These are phyloP conservation scores for Plemyria rubiginata DNA, from an alignment of 2,888 invertebrate genomes.

Conservation along the genomic window DNA sequence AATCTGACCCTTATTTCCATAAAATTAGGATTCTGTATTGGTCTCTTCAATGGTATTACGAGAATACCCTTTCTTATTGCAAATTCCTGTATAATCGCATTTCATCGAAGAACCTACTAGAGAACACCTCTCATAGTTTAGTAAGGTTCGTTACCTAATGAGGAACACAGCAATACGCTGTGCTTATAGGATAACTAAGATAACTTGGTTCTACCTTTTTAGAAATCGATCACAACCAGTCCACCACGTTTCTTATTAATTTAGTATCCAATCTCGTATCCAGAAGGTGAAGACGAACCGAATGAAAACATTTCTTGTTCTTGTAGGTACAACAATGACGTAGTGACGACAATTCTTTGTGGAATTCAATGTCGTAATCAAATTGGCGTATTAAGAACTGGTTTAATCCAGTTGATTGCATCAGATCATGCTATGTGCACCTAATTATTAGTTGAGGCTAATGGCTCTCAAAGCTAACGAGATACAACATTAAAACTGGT, in stretches of 20 bases:
- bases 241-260: too few relatives aligned
- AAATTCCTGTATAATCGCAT: conserved; percentile 23
- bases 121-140: not conserved
- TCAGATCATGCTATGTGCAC: conserved; percentile 16
- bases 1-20: not conserved
- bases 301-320: not conserved
- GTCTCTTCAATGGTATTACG: conserved; percentile 8
- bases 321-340: not conserved
- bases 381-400: conserved; percentile 20
- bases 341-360: conserved; percentile 4
- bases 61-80: conserved; percentile 11
- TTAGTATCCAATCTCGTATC: too few relatives aligned
- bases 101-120: conserved; percentile 10
- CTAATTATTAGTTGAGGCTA: conserved; percentile 14
- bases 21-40: conserved; percentile 7
- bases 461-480: not conserved
- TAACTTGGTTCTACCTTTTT: too few relatives aligned
- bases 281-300: not conserved
- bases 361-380: conserved; percentile 17
- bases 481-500: not conserved
- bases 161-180: too few relatives aligned
- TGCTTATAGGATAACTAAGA: too few relatives aligned
- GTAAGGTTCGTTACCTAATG: not conserved
- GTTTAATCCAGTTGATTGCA: conserved; percentile 28
- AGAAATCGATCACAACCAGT: too few relatives aligned